Percentiles rank a stretch among this genome's conserved stretches.
Conservation (phyloP, 2,797 vertebrate species). For the Notoglanidium macrostoma region DNA sequence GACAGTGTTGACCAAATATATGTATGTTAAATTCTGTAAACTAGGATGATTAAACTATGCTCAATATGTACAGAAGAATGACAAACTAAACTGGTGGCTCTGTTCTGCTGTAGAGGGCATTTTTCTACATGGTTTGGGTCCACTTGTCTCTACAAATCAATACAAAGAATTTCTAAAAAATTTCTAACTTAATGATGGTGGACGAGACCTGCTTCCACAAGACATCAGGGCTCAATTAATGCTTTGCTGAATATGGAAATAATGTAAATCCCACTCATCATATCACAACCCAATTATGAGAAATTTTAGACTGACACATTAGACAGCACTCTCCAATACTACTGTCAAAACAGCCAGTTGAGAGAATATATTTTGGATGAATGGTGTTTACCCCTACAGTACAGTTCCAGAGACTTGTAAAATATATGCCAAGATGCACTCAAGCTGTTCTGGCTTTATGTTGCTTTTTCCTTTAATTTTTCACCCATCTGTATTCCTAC, state of each 20-base stretch:
- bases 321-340: not conserved
- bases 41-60: not conserved
- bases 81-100: not conserved
- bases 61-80: not conserved
- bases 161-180: not conserved
- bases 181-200: not conserved
- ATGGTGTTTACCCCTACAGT: not conserved
- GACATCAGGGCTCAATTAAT: not conserved
- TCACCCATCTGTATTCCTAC: not conserved
- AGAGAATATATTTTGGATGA: not conserved
- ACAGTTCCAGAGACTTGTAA: not conserved
- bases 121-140: not conserved
- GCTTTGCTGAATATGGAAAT: not conserved
- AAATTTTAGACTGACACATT: not conserved
- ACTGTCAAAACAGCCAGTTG: not conserved
- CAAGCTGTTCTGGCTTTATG: not conserved
- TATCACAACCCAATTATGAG: not conserved
- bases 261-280: not conserved
- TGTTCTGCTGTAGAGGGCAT: not conserved
- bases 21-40: not conserved
- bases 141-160: not conserved
- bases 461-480: not conserved
- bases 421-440: not conserved
- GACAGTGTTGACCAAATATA: not conserved
- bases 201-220: not conserved